These are phyloP conservation scores for Conomelus anceps DNA, from an alignment of 2,888 invertebrate species.

Conservation along the genomic window DNA sequence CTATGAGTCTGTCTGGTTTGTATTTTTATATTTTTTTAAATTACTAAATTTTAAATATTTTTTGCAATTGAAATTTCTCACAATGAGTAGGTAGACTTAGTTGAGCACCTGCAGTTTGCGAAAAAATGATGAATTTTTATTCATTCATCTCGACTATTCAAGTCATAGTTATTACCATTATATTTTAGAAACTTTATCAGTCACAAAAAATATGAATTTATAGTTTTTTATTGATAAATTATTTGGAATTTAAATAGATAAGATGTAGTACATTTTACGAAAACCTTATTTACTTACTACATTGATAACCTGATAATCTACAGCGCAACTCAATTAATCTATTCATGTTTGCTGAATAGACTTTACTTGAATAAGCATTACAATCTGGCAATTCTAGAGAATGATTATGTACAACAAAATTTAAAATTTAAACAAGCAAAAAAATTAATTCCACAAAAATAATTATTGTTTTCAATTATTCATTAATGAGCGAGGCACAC, in stretches of 20 bases:
- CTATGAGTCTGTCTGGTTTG: too few relatives aligned
- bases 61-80: too few relatives aligned
- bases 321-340: background rate
- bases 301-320: background rate
- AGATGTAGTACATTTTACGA: background rate
- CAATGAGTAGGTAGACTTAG: too few relatives aligned
- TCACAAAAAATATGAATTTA: background rate
- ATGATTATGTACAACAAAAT: background rate
- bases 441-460: background rate
- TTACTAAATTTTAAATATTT: too few relatives aligned
- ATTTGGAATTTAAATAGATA: background rate
- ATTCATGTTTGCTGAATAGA: background rate
- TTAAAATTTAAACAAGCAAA: background rate
- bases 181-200: background rate
- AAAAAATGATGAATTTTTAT: too few relatives aligned
- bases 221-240: background rate
- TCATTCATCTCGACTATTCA: background rate
- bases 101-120: too few relatives aligned
- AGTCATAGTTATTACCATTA: background rate
- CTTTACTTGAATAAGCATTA: background rate
- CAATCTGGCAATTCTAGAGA: background rate
- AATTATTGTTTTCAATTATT: background rate
- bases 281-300: too few relatives aligned
- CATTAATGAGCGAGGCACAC: slow-evolving; percentile 22
- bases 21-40: too few relatives aligned